Conservation (phyloP, 1,140 invertebrate genomes). For the Batillaria attramentaria region DNA sequence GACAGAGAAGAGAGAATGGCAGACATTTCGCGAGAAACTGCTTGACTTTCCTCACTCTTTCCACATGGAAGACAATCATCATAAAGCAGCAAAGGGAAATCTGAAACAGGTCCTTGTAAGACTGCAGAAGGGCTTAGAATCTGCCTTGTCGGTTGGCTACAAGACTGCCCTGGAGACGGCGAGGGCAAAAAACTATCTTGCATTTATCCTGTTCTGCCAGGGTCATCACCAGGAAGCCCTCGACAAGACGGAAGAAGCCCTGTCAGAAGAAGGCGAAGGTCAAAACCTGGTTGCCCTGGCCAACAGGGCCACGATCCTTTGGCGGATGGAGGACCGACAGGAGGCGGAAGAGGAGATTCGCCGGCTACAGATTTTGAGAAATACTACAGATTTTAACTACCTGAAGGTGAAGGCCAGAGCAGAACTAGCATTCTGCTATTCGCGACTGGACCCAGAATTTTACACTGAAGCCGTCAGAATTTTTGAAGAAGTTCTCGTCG, state of each 20-base stretch:
- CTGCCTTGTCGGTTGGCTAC: slow-evolving; percentile 3
- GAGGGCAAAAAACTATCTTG: neutral
- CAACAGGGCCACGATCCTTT: slow-evolving; percentile 15
- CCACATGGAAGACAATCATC: neutral
- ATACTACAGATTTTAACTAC: neutral
- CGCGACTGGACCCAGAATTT: slow-evolving; percentile 12
- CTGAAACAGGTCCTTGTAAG: neutral
- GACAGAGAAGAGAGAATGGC: too few relatives aligned
- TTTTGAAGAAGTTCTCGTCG: neutral
- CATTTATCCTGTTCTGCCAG: neutral
- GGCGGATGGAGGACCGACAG: too few relatives aligned
- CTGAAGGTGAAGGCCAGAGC: slow-evolving; percentile 9
- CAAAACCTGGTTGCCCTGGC: slow-evolving; percentile 20
- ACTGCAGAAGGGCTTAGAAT: neutral
- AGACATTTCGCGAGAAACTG: too few relatives aligned
- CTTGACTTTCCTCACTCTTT: neutral
- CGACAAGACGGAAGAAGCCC: neutral
- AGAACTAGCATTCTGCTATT: slow-evolving; percentile 26
- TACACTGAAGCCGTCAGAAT: neutral
- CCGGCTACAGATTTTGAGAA: too few relatives aligned
- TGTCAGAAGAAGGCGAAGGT: neutral
- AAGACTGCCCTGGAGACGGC: neutral
- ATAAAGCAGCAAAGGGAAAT: neutral
- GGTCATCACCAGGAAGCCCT: neutral
- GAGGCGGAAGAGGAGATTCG: neutral